Conservation (phyloP, 2,113 vertebrate species). For the Xyliphius kryptos region DNA sequence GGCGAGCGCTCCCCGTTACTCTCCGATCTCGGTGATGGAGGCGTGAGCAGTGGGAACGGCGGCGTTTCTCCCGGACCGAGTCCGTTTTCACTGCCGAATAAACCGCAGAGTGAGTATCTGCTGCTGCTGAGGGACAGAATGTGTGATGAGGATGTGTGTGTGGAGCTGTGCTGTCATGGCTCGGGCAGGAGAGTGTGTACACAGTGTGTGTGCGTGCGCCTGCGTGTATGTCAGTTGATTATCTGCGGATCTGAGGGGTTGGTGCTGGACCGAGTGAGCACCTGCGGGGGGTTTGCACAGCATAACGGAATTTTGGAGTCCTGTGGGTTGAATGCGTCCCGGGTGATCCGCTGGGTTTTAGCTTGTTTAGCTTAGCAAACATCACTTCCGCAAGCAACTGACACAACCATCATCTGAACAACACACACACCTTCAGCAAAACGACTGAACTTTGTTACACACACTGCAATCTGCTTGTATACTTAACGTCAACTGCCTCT, state of each 20-base stretch:
- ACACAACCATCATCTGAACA: too few relatives aligned
- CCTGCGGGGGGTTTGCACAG: not conserved
- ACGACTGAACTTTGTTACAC: too few relatives aligned
- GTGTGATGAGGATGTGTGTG: not conserved
- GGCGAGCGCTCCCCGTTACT: constrained; percentile 73
- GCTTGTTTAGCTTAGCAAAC: not conserved
- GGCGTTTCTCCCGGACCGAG: constrained; percentile 59
- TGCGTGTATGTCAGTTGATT: not conserved
- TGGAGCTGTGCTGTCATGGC: constrained; percentile 22
- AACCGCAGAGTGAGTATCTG: constrained; percentile 65
- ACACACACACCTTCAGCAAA: too few relatives aligned
- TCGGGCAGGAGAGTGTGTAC: not conserved
- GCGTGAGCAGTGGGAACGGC: constrained; percentile 57
- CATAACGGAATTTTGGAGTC: not conserved
- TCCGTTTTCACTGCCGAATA: constrained; percentile 60
- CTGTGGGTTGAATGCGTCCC: not conserved
- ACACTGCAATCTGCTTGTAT: too few relatives aligned
- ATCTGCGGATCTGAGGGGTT: not conserved
- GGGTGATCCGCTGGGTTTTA: not conserved
- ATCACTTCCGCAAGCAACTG: constrained; percentile 18
- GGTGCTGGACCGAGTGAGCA: not conserved
- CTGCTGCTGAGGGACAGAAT: not conserved
- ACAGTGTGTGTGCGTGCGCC: not conserved
- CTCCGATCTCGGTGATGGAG: constrained; percentile 68
- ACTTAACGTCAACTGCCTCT: too few relatives aligned